phyloP scores from a whole-genome alignment of 2,797 vertebrate species.

The Gymnopithys bicolor region DNA sequence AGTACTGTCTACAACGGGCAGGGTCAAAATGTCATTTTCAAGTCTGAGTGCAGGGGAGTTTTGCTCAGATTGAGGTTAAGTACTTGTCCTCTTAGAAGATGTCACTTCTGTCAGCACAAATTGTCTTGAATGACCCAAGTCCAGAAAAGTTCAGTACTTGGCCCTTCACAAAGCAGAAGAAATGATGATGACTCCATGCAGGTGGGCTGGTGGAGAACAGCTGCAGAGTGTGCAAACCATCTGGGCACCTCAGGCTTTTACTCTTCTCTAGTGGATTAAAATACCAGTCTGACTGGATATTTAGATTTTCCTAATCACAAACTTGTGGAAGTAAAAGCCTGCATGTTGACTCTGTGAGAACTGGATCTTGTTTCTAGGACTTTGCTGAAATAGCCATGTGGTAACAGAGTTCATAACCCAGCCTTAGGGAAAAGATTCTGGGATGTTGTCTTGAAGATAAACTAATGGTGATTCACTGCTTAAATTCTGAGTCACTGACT shows the following conservation, averaged over 20 bases:
- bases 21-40: neutral
- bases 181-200: no score
- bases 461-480: neutral
- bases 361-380: neutral
- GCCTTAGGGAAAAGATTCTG: neutral
- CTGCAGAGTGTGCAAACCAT: neutral
- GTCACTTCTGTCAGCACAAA: neutral
- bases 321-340: neutral
- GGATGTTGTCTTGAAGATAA: neutral
- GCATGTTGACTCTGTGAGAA: neutral
- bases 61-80: neutral
- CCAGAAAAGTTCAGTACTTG: neutral
- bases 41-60: neutral
- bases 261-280: neutral
- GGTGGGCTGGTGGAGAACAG: fast-evolving
- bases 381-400: neutral
- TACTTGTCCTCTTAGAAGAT: neutral
- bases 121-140: neutral
- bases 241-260: neutral
- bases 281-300: neutral
- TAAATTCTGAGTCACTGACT: neutral
- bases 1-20: neutral
- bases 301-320: neutral
- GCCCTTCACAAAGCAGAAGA: neutral
- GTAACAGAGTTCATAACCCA: neutral